phyloP scores from a whole-genome alignment of 2,888 invertebrate genomes.

The Dromius quadrimaculatus region DNA sequence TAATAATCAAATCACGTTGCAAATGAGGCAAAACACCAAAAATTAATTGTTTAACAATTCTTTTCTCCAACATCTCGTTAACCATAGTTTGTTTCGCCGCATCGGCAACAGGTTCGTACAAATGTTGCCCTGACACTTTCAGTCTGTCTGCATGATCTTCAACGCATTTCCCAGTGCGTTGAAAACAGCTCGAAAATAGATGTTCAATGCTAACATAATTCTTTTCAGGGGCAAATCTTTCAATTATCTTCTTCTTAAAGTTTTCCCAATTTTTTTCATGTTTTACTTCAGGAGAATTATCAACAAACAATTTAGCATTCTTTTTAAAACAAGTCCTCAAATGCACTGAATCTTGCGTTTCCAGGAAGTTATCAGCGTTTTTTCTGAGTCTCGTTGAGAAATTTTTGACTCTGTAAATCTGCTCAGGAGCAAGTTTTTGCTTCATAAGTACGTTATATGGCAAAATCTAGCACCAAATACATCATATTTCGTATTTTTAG shows the following conservation, averaged over 20 bases:
- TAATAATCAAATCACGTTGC: conserved; percentile 15
- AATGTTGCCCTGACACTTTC: not conserved
- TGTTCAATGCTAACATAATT: not conserved
- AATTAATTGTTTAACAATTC: conserved; percentile 1
- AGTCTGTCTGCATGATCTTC: conserved; percentile 1
- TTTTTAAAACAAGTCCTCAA: conserved; percentile 18
- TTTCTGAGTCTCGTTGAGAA: too few relatives aligned
- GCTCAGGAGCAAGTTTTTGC: too few relatives aligned
- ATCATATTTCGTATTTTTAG: too few relatives aligned
- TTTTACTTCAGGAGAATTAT: conserved; percentile 1
- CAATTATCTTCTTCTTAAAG: not conserved
- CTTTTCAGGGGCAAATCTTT: conserved; percentile 10
- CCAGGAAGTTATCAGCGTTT: too few relatives aligned
- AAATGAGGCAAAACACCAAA: not conserved
- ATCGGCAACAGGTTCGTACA: not conserved
- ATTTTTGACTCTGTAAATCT: too few relatives aligned
- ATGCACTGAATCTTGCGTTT: too few relatives aligned
- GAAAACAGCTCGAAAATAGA: not conserved
- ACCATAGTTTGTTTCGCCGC: not conserved
- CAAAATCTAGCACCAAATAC: too few relatives aligned
- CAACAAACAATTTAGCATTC: conserved; percentile 9
- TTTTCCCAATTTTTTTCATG: not conserved
- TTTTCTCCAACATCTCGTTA: conserved; percentile 7
- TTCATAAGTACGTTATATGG: too few relatives aligned
- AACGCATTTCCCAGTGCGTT: not conserved